Evolutionary conservation across 2,113 vertebrate species (phyloP).

Genomic region (Corythaeola cristata): DNA sequence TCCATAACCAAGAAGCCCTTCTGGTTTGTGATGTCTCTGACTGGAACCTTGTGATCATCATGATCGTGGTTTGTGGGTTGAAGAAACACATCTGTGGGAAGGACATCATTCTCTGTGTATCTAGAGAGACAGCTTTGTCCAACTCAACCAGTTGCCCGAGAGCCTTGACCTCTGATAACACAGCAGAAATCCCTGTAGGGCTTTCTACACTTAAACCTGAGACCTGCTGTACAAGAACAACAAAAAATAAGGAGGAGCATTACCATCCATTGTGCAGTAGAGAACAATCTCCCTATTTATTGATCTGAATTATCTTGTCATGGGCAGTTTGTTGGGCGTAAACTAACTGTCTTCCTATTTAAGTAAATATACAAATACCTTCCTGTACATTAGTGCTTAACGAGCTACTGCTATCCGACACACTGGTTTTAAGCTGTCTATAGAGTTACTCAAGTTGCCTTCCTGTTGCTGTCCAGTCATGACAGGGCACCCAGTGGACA

Average conservation of each 20-base stretch:
- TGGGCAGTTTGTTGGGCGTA: background rate
- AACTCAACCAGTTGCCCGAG: background rate
- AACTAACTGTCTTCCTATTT: background rate
- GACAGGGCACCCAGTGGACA: background rate
- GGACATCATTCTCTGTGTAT: background rate
- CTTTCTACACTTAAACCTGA: background rate
- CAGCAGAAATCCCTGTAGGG: background rate
- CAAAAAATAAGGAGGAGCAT: background rate
- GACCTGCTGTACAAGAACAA: background rate
- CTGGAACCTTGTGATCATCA: background rate
- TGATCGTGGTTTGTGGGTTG: too few relatives aligned
- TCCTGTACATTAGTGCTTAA: background rate
- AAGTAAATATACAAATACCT: background rate
- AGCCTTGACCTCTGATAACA: background rate
- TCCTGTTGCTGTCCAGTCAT: background rate
- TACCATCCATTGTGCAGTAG: background rate
- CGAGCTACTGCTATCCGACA: background rate
- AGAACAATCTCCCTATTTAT: background rate
- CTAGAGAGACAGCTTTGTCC: background rate
- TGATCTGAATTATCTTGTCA: background rate
- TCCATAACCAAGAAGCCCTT: background rate
- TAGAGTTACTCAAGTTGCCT: background rate
- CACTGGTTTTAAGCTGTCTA: background rate
- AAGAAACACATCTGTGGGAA: background rate
- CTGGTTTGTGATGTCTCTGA: background rate